Evolutionary conservation across 2,113 vertebrate genomes (phyloP).

Genomic region (Pedionomus torquatus): DNA sequence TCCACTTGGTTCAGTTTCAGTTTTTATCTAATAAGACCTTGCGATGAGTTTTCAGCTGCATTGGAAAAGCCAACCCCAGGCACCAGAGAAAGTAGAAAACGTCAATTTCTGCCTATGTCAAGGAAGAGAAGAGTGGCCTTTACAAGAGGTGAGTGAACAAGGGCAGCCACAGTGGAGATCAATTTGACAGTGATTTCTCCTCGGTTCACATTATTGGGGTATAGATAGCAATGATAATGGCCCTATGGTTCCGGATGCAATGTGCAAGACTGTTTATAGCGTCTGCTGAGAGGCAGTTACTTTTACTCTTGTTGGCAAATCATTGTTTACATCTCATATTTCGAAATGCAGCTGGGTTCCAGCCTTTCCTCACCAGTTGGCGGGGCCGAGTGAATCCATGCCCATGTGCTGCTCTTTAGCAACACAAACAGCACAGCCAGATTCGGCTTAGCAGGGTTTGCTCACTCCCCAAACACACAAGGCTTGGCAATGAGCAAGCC

Average conservation of each 20-base stretch:
- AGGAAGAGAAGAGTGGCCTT: rapidly evolving
- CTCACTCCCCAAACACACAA: conserved; percentile 6
- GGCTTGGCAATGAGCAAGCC: background rate
- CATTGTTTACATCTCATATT: conserved; percentile 22
- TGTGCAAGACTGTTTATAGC: background rate
- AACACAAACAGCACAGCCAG: conserved; percentile 53
- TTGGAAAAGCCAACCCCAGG: background rate
- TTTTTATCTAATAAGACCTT: background rate
- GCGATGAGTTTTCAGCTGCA: background rate
- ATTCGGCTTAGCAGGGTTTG: conserved; percentile 18
- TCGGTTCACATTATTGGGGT: background rate
- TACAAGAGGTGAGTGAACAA: background rate
- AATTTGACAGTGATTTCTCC: background rate
- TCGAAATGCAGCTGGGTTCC: conserved; percentile 36
- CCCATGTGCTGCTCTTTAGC: conserved; percentile 58
- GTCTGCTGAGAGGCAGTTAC: conserved; percentile 23
- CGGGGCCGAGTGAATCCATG: background rate
- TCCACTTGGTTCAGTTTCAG: background rate
- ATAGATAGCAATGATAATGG: conserved; percentile 17
- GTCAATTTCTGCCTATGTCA: background rate
- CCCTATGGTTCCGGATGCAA: background rate
- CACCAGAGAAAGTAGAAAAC: background rate
- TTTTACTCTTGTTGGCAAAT: conserved; percentile 38
- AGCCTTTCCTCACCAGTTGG: conserved; percentile 29
- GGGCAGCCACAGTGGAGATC: background rate